These are phyloP conservation scores for Notolepis coatsorum DNA, from an alignment of 2,797 vertebrate species.

Conservation along the genomic window DNA sequence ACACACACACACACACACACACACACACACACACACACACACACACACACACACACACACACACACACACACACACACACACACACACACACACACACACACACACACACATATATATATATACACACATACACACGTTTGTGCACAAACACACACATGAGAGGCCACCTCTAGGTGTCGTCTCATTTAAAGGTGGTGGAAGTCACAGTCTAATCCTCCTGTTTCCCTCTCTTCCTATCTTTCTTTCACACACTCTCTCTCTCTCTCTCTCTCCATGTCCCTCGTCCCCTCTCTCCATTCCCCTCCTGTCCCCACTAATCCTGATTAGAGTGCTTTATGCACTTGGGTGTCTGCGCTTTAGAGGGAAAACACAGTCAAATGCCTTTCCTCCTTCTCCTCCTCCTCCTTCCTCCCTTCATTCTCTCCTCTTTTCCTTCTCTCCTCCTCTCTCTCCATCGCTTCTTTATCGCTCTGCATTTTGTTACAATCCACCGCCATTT, in stretches of 20 bases:
- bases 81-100: not conserved
- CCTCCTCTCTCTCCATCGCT: too few relatives aligned
- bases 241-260: too few relatives aligned
- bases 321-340: slow-evolving; percentile 51
- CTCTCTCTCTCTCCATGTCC: too few relatives aligned
- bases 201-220: slow-evolving; percentile 32
- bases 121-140: too few relatives aligned
- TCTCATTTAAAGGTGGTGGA: too few relatives aligned
- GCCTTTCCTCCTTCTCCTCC: not conserved
- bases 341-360: slow-evolving; percentile 18
- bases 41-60: too few relatives aligned
- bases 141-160: not conserved
- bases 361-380: slow-evolving; percentile 12
- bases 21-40: too few relatives aligned
- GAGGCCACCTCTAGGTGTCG: not conserved
- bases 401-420: too few relatives aligned
- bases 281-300: not conserved
- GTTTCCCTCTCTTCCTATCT: not conserved
- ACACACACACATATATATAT: not conserved
- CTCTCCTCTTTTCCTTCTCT: not conserved
- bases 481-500: not conserved
- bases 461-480: not conserved
- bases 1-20: too few relatives aligned
- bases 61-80: not conserved
- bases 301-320: slow-evolving; percentile 47